These are phyloP conservation scores for Magallana gigas DNA, from an alignment of 1,140 invertebrate species.

Conservation along the genomic window DNA sequence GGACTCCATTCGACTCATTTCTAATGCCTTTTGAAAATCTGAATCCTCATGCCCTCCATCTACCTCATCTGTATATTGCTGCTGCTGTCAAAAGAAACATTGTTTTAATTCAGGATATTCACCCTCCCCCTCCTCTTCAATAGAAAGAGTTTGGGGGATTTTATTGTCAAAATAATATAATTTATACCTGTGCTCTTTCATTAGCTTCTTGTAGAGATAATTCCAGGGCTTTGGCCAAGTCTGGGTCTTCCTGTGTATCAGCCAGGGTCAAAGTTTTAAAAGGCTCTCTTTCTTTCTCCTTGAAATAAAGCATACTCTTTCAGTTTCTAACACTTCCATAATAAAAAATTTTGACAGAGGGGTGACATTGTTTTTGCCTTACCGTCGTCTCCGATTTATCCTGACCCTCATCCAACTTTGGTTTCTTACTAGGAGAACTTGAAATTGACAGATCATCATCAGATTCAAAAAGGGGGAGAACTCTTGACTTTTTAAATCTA, in stretches of 20 bases:
- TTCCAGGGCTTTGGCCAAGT: constrained; percentile 59
- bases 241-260: constrained; percentile 54
- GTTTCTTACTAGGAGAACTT: constrained; percentile 48
- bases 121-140: neutral
- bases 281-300: constrained; percentile 4
- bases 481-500: constrained; percentile 48
- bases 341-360: too few species aligned
- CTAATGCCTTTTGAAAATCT: constrained; percentile 55
- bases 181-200: constrained; percentile 49
- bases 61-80: constrained; percentile 34
- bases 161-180: neutral
- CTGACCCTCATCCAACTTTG: neutral
- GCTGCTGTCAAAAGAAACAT: neutral
- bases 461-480: constrained; percentile 20
- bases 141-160: too few species aligned
- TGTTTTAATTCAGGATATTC: neutral
- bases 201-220: constrained; percentile 58
- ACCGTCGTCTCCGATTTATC: constrained; percentile 6
- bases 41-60: constrained; percentile 48
- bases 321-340: too few species aligned
- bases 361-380: neutral
- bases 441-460: neutral
- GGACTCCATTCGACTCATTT: constrained; percentile 56
- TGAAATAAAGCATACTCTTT: neutral
- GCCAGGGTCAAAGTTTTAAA: constrained; percentile 40